phyloP scores from a whole-genome alignment of 35 echinoderm and acorn worm species.

The Lytechinus pictus region DNA sequence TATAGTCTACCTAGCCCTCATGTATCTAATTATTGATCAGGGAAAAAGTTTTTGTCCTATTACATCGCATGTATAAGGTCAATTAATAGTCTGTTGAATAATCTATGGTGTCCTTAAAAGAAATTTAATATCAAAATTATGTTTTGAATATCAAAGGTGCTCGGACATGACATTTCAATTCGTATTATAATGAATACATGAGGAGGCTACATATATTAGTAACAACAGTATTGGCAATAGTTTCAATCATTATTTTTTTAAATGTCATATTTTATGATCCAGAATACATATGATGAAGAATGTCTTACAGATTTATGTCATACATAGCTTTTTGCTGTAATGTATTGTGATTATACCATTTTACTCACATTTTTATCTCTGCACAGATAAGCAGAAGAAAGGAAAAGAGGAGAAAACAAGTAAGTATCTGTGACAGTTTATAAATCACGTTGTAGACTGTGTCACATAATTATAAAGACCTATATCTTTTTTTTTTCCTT shows the following conservation, averaged over 20 bases:
- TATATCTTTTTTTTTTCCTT: background rate
- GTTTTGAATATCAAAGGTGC: background rate
- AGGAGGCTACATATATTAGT: background rate
- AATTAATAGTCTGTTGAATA: background rate
- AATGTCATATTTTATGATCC: too few relatives aligned
- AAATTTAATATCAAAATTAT: background rate
- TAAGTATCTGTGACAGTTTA: background rate
- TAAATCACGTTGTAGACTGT: background rate
- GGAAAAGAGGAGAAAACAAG: constrained; percentile 35
- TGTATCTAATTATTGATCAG: background rate
- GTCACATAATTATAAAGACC: background rate
- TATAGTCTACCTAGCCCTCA: background rate
- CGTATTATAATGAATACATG: background rate
- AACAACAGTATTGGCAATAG: background rate
- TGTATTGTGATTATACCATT: background rate
- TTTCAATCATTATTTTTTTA: too few relatives aligned
- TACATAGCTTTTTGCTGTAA: too few relatives aligned
- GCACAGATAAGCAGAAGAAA: background rate
- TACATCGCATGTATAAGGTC: background rate
- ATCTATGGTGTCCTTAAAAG: background rate
- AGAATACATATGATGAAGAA: too few relatives aligned
- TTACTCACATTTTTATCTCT: background rate
- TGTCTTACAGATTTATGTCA: too few relatives aligned
- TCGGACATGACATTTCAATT: background rate
- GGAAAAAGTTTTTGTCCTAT: background rate